These are phyloP conservation scores for Mystacornis crossleyi DNA, from an alignment of 2,113 vertebrate species.

Conservation along the genomic window DNA sequence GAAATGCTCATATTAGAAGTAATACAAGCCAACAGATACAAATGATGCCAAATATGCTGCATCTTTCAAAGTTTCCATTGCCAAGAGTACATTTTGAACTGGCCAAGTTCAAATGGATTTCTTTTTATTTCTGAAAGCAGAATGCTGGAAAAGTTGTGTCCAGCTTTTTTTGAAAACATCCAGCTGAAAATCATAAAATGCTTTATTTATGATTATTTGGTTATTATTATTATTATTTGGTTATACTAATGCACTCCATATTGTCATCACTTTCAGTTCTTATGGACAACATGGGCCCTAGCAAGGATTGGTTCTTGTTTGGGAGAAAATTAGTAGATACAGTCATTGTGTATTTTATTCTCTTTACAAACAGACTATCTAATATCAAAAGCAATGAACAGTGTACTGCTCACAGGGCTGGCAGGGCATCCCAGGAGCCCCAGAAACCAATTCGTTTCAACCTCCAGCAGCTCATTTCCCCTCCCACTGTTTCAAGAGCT, in stretches of 20 bases:
- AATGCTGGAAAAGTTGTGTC: neutral
- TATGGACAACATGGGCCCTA: neutral
- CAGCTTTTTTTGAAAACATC: neutral
- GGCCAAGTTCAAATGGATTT: neutral
- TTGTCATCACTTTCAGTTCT: neutral
- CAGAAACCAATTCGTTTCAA: neutral
- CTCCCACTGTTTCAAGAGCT: neutral
- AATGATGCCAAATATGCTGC: neutral
- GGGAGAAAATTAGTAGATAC: neutral
- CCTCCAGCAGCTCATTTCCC: neutral
- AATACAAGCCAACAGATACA: neutral
- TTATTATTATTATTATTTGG: conserved; percentile 6
- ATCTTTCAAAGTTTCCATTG: neutral
- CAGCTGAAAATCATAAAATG: neutral
- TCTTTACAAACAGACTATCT: neutral
- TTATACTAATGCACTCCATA: neutral
- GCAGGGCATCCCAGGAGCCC: neutral
- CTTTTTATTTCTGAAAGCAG: neutral
- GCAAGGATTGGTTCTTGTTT: neutral
- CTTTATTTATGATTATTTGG: neutral
- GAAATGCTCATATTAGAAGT: neutral
- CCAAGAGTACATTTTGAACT: neutral
- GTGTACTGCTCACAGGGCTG: neutral
- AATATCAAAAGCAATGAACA: neutral
- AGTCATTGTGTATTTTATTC: neutral